phyloP scores from a whole-genome alignment of 2,797 vertebrate species.

The Heliangelus exortis region DNA sequence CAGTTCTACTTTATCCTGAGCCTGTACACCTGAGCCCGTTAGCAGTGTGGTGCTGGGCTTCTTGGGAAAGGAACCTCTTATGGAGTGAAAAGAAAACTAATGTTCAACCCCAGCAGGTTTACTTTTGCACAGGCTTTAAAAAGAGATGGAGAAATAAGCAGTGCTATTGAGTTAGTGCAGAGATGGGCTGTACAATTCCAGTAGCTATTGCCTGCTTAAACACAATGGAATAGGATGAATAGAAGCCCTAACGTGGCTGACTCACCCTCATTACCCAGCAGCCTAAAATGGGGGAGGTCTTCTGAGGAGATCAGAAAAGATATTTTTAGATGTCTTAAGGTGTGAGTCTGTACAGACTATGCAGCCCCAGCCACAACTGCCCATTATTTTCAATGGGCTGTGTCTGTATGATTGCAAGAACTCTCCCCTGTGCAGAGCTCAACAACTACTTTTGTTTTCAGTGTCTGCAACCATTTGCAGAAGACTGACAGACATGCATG shows the following conservation, averaged over 20 bases:
- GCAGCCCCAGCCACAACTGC: background rate
- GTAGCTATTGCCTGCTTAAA: conserved; percentile 36
- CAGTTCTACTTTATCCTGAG: background rate
- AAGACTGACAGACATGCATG: conserved; percentile 8
- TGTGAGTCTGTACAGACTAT: background rate
- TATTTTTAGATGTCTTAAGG: conserved; percentile 12
- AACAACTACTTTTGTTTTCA: conserved; percentile 37
- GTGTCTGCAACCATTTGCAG: conserved; percentile 12
- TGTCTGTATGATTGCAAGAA: background rate
- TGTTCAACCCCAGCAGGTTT: conserved; percentile 44
- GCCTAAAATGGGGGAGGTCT: background rate
- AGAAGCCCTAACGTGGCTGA: conserved; percentile 42
- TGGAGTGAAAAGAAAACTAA: conserved; percentile 34
- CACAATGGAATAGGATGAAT: conserved; percentile 42
- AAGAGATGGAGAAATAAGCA: conserved; percentile 37
- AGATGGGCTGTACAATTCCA: conserved; percentile 40
- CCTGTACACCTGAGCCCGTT: background rate
- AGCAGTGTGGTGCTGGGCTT: conserved; percentile 26
- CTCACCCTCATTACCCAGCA: conserved; percentile 44
- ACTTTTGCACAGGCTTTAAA: conserved; percentile 34
- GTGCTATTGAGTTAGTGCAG: conserved; percentile 26
- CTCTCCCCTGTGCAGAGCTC: background rate
- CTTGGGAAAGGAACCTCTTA: background rate
- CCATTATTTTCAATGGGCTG: background rate
- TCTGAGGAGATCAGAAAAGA: conserved; percentile 32